Evolutionary conservation across 2,888 invertebrate genomes (phyloP), one percentile per base, ranked within the genome.

Genomic region (Schizotus pectinicornis): DNA sequence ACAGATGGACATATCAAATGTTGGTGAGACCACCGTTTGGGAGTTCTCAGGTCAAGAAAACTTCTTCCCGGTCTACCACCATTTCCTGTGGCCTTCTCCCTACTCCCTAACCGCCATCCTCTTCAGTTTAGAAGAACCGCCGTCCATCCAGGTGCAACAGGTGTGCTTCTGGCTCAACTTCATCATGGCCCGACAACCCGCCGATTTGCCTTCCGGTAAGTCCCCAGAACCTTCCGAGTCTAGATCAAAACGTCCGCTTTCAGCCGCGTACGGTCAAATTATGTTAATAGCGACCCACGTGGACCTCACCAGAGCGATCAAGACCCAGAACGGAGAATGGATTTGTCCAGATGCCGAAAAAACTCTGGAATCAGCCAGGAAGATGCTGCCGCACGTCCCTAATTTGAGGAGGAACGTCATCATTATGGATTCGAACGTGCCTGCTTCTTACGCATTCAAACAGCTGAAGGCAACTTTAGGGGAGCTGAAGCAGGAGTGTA

Each of bases 41-140:
- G 91, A 91, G 73, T 88, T 90, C 72, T 89, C 90, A 38, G 91
- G 91, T 6, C 88, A 89, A 66, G 89, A 89, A 74, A 86, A 86
- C 36, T 91, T 89, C 77, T 82, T 85, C 68, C 81, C 84, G 47
- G 79, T 87, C 42, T 91, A 90, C 77, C 90, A 91, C 75, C 88
- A 89, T 71, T 89, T 90, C 71, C 82, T 91, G 34, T 85, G 86
- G 54, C 75, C 78, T 12, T 74, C 74, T 32, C 73, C 85, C 79
- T 75, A 78, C 66, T 67, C 76, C 48, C 39, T 79, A 52, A 74
- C 80, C 72, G 80, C 88, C 31, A 82, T 91, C 58, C 81, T 89
- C 46, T 88, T 89, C 78, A 87, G 83, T 71, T 81, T 90, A 45
- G 82, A 84, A 64, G 89, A 90, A 70, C 82, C 88, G 5, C 81